phyloP scores from a whole-genome alignment of 1,140 invertebrate genomes.

The Nebria ingens region DNA sequence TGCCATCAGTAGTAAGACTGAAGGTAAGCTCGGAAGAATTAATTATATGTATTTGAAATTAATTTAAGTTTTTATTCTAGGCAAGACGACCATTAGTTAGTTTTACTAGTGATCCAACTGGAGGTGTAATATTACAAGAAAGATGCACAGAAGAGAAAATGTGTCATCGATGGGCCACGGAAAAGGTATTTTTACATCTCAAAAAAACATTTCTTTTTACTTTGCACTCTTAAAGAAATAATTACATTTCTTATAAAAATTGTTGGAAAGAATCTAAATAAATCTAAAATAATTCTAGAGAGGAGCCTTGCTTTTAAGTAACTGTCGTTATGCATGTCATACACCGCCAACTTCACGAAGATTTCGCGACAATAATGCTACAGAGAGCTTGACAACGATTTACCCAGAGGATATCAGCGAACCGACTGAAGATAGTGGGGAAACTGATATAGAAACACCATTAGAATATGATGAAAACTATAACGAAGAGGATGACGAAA shows the following conservation, averaged over 20 bases:
- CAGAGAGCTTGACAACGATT: constrained; percentile 16
- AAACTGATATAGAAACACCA: constrained; percentile 21
- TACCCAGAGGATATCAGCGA: constrained; percentile 22
- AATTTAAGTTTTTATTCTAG: constrained; percentile 25
- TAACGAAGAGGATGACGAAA: constrained; percentile 22
- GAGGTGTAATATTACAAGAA: constrained; percentile 57
- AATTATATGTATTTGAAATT: background rate
- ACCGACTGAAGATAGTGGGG: constrained; percentile 13
- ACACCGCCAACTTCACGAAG: constrained; percentile 26
- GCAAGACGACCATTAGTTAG: constrained; percentile 43
- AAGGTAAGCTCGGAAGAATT: no score
- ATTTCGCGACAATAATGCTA: constrained; percentile 28
- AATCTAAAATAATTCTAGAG: constrained; percentile 22
- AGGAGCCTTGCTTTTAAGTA: constrained; percentile 40
- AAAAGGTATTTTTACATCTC: constrained; percentile 33
- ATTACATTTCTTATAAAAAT: background rate
- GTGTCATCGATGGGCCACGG: constrained; percentile 51
- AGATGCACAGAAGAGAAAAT: constrained; percentile 47
- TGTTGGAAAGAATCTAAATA: constrained; percentile 10
- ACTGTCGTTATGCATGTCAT: constrained; percentile 48
- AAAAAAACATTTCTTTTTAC: constrained; percentile 9
- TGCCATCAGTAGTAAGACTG: constrained; percentile 48
- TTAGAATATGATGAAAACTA: constrained; percentile 30
- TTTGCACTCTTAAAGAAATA: background rate
- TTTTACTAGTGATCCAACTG: constrained; percentile 54